These are phyloP conservation scores for Danaus plexippus DNA, from an alignment of 1,140 invertebrate genomes.

Conservation along the genomic window DNA sequence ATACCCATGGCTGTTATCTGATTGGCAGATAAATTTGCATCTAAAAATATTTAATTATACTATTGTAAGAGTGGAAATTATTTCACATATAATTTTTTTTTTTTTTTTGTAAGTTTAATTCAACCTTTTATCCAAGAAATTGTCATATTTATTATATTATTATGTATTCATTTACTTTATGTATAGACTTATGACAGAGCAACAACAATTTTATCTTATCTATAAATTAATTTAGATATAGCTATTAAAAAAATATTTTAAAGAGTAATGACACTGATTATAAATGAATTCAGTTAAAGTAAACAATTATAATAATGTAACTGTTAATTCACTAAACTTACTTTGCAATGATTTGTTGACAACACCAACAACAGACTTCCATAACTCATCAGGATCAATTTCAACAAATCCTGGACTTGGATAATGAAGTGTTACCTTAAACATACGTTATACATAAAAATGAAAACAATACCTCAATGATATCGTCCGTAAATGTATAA, in stretches of 20 bases:
- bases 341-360: conserved; percentile 46
- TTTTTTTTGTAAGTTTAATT: too few species aligned
- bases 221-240: too few species aligned
- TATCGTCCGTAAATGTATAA: too few species aligned
- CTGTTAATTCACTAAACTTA: conserved; percentile 26
- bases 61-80: background rate
- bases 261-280: background rate
- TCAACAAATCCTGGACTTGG: conserved; percentile 86
- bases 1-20: conserved; percentile 87
- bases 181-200: too few species aligned
- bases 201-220: too few species aligned
- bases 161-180: too few species aligned
- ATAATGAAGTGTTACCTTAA: conserved; percentile 84
- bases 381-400: conserved; percentile 90
- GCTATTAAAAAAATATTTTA: too few species aligned
- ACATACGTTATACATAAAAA: conserved; percentile 10
- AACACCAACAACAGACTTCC: conserved; percentile 80
- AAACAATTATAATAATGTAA: background rate
- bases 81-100: conserved; percentile 6
- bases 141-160: too few species aligned
- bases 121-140: too few species aligned
- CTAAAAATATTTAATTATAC: conserved; percentile 53
- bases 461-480: background rate
- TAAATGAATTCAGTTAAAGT: background rate
- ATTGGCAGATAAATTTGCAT: conserved; percentile 71